Evolutionary conservation across 2,888 invertebrate species (phyloP).

Genomic region (Parnassius orleans): DNA sequence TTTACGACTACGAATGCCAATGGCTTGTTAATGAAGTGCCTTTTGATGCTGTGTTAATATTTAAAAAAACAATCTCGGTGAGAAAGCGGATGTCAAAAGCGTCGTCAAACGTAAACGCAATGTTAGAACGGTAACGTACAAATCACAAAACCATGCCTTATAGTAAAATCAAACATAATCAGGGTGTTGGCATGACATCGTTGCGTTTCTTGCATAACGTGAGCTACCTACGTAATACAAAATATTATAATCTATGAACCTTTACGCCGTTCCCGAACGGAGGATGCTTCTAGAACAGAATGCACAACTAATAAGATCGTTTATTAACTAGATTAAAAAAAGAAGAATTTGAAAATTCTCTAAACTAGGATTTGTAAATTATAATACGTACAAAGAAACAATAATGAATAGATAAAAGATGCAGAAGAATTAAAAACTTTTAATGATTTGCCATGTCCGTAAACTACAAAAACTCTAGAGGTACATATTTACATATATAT

Average conservation of each 20-base stretch:
- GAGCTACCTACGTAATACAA: slow-evolving; percentile 50
- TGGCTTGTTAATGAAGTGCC: slow-evolving; percentile 31
- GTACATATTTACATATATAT: too few relatives aligned
- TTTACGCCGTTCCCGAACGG: slow-evolving; percentile 60
- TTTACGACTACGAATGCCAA: slow-evolving; percentile 5
- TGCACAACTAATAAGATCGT: slow-evolving; percentile 28
- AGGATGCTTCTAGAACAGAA: slow-evolving; percentile 54
- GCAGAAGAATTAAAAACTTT: too few relatives aligned
- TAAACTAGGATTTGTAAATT: too few relatives aligned
- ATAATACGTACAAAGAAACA: too few relatives aligned
- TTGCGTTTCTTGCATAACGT: slow-evolving; percentile 32
- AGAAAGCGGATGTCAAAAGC: slow-evolving; percentile 41
- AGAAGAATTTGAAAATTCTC: neutral
- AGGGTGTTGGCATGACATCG: slow-evolving; percentile 74
- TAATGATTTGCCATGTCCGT: too few relatives aligned
- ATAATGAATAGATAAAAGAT: too few relatives aligned
- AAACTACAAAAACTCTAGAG: too few relatives aligned
- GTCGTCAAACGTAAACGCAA: slow-evolving; percentile 41
- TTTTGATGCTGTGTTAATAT: slow-evolving; percentile 31
- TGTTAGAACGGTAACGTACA: slow-evolving; percentile 61
- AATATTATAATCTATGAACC: slow-evolving; percentile 45
- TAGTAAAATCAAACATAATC: slow-evolving; percentile 34
- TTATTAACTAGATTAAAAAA: slow-evolving; percentile 1
- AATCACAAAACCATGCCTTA: slow-evolving; percentile 71
- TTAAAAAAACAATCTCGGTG: slow-evolving; percentile 36